These are phyloP conservation scores for Pseudolaguvia tuberculata DNA, from an alignment of 2,113 vertebrate species.

Conservation along the genomic window DNA sequence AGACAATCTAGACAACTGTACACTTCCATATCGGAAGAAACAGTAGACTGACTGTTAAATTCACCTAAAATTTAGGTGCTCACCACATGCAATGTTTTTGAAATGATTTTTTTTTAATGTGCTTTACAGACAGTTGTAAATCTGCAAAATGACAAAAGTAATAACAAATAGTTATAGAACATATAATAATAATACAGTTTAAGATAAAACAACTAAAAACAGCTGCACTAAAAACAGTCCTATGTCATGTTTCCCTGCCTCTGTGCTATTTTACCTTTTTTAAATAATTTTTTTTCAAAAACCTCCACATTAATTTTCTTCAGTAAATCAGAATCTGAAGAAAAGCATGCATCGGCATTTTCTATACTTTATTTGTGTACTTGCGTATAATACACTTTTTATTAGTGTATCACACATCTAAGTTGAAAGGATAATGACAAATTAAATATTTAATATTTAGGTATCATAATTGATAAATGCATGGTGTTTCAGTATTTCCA, in stretches of 20 bases:
- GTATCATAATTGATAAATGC: background rate
- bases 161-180: background rate
- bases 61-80: background rate
- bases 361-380: background rate
- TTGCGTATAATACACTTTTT: background rate
- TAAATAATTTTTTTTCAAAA: background rate
- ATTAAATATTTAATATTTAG: background rate
- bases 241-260: background rate
- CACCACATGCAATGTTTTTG: slow-evolving; percentile 17
- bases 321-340: background rate
- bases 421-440: background rate
- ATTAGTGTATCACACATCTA: background rate
- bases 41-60: background rate
- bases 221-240: background rate
- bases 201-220: background rate
- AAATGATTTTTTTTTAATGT: slow-evolving; percentile 11
- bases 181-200: background rate
- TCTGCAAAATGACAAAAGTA: slow-evolving; percentile 3
- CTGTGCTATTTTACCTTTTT: background rate
- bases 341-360: background rate
- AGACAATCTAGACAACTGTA: too few species aligned
- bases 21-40: too few species aligned
- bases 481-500: slow-evolving; percentile 15
- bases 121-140: slow-evolving; percentile 12
- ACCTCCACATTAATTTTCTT: background rate